phyloP scores from a whole-genome alignment of 2,797 vertebrate species.

The Rhadinocentrus ornatus region DNA sequence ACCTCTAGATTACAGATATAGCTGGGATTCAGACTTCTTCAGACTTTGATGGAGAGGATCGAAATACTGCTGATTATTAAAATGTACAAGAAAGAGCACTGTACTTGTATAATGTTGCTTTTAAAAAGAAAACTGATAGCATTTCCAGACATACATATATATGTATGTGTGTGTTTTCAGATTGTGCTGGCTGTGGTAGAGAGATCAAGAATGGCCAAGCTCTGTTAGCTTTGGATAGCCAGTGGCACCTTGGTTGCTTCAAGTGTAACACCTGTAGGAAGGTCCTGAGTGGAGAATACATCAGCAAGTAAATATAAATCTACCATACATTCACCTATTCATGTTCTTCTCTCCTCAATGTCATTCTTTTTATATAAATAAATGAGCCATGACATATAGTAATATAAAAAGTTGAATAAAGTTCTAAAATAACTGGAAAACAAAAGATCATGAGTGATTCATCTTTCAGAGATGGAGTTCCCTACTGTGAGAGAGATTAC shows the following conservation, averaged over 20 bases:
- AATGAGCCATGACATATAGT: background rate
- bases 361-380: background rate
- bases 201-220: constrained; percentile 97
- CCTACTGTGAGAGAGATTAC: constrained; percentile 97
- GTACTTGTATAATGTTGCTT: background rate
- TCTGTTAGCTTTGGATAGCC: constrained; percentile 89
- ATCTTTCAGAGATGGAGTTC: constrained; percentile 88
- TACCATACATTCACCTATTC: background rate
- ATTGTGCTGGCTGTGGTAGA: constrained; percentile 91
- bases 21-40: constrained; percentile 29
- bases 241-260: constrained; percentile 98
- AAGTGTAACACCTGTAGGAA: constrained; percentile 93
- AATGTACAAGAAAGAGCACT: background rate
- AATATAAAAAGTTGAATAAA: background rate
- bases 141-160: background rate
- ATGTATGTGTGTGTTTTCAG: constrained; percentile 79
- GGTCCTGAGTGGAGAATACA: constrained; percentile 93
- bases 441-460: background rate
- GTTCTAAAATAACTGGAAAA: background rate
- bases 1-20: constrained; percentile 15
- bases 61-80: constrained; percentile 5
- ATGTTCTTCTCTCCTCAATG: background rate
- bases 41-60: constrained; percentile 38
- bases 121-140: background rate
- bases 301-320: constrained; percentile 91